These are phyloP conservation scores for Rhopalosiphum maidis DNA, from an alignment of 1,140 invertebrate genomes.

Conservation along the genomic window DNA sequence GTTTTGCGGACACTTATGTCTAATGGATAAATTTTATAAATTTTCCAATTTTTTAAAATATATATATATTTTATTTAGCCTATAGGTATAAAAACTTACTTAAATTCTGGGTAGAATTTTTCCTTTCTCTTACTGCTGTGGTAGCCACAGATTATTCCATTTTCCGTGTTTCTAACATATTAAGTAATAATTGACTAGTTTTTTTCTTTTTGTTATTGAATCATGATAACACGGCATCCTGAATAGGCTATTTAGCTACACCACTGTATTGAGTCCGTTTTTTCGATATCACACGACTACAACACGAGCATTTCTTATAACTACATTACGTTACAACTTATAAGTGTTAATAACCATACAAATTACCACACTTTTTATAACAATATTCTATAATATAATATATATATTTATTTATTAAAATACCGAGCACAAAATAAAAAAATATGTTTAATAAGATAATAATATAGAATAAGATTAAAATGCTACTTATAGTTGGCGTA, in stretches of 20 bases:
- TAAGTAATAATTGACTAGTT: neutral
- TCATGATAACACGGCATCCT: neutral
- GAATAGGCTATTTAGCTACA: conserved; percentile 1
- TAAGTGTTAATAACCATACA: too few species aligned
- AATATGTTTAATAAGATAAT: too few species aligned
- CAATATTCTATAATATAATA: too few species aligned
- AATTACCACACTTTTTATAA: too few species aligned
- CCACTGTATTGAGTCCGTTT: neutral
- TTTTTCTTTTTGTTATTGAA: neutral
- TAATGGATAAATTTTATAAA: neutral
- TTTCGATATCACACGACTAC: too few species aligned
- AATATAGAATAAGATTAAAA: too few species aligned
- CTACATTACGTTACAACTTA: too few species aligned
- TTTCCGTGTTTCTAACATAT: neutral
- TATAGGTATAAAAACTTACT: neutral
- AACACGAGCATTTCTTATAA: too few species aligned
- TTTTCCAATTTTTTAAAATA: neutral
- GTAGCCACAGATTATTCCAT: neutral
- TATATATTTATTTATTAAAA: too few species aligned
- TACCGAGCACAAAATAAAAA: too few species aligned
- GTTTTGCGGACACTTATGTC: too few species aligned
- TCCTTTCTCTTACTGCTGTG: neutral
- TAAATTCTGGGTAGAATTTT: neutral
- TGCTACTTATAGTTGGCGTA: too few species aligned
- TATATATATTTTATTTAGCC: neutral